phyloP scores from a whole-genome alignment of 2,797 vertebrate species.

The Danio tinwini region DNA sequence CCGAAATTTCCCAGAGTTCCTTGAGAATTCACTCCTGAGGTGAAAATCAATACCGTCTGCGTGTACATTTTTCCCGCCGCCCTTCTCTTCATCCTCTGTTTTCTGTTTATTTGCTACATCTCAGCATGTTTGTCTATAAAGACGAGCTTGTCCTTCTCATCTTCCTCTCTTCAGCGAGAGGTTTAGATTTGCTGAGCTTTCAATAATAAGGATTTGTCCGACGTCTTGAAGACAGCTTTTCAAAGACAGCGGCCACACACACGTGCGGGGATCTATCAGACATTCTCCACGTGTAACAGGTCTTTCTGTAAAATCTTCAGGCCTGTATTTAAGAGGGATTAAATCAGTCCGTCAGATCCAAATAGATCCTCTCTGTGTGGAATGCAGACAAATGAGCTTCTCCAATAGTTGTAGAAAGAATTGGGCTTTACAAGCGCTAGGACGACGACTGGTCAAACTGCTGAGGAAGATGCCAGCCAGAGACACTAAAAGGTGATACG shows the following conservation, averaged over 20 bases:
- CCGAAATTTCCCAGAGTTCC: constrained; percentile 28
- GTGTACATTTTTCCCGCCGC: constrained; percentile 3
- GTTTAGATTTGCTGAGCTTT: constrained; percentile 59
- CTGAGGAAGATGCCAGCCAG: constrained; percentile 34
- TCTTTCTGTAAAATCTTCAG: constrained; percentile 38
- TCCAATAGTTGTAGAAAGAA: constrained; percentile 26
- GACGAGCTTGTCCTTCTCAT: constrained; percentile 18
- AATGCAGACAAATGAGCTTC: constrained; percentile 49
- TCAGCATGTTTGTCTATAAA: constrained; percentile 18
- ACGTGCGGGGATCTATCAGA: constrained; percentile 34
- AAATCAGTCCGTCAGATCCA: constrained; percentile 39
- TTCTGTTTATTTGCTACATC: constrained; percentile 23
- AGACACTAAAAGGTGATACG: constrained; percentile 14
- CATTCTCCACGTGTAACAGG: constrained; percentile 35
- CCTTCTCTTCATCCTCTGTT: not conserved
- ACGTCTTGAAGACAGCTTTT: constrained; percentile 46
- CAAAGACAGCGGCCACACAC: constrained; percentile 44
- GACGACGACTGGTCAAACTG: constrained; percentile 20
- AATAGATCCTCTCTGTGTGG: constrained; percentile 25
- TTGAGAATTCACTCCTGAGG: constrained; percentile 16
- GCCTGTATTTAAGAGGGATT: constrained; percentile 48
- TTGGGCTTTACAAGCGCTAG: constrained; percentile 16
- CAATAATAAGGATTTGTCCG: constrained; percentile 58
- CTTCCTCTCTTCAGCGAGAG: constrained; percentile 33
- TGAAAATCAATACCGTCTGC: constrained; percentile 40